Base-by-base conservation (phyloP, 2,888 invertebrate genomes). In the Corythucha ciliata region DNA sequence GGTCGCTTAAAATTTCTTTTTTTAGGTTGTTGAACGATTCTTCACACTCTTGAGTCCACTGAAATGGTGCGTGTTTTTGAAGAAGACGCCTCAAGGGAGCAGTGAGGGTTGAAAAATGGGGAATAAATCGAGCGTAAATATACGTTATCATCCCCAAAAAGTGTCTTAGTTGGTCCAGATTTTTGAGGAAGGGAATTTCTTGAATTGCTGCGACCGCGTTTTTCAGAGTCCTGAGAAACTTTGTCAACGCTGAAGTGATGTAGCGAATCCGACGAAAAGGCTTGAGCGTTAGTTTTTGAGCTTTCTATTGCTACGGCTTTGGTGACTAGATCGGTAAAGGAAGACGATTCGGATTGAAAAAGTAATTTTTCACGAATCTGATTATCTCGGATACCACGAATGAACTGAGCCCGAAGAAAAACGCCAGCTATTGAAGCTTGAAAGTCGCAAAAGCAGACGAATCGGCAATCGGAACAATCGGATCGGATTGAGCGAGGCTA, bases 41-140 rank as follows among this genome's bases (percentile, higher is more conserved):
- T 40, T 60, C 57, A 34, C 58, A 59, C 27, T 37, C 7, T 20
- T 24, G 12, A 10, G 50, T 40, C 60, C 60, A 61, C 16, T 45
- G 20, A 32, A 57, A 58, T 45, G 24, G 36, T 10, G n/a, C 36
- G 22, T 53, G 26, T 37, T 56, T 57, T 26, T 40, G 45, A 6
- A 58, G 48, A 20, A 60, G 48, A 18, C 37, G 10, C 18, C 57
- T 46, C 12, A 62, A 16, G 40, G 59, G 59, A 18, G 34, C 14
- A n/a, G 57, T 47, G 12, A 53, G 24, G 5, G 41, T 42, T 20
- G 59, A 56, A 14, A 52, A 20, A 18, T 57, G 24, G 26, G 54
- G 54, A n/a, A 61, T 58, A 32, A 59, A 60, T 26, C 40, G 33
- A 4, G 56, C 49, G 32, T 58, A 58, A n/a, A n/a, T n/a, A 50